Conservation (phyloP, 2,113 vertebrate genomes). For the Motacilla alba region DNA sequence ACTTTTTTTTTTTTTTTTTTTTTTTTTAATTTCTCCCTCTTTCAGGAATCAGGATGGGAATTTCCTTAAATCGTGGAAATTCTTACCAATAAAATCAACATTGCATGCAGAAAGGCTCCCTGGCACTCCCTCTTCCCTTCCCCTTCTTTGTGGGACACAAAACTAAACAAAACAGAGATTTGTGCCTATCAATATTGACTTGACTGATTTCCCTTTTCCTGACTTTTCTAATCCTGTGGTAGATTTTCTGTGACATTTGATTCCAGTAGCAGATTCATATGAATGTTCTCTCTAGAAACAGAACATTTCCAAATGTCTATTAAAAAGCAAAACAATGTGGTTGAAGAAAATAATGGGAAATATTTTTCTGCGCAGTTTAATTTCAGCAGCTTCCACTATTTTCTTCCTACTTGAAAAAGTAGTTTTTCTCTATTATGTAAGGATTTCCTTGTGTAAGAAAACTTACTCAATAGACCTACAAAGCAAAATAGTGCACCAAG, state of each 20-base stretch:
- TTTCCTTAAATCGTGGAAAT: slow-evolving; percentile 20
- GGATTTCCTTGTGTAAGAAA: not conserved
- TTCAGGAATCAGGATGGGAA: not conserved
- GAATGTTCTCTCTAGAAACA: slow-evolving; percentile 15
- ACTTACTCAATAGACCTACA: not conserved
- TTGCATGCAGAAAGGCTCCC: not conserved
- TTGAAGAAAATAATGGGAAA: slow-evolving; percentile 28
- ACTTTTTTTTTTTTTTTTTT: not conserved
- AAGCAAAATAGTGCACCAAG: not conserved
- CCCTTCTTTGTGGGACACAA: not conserved
- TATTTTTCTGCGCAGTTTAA: slow-evolving; percentile 20
- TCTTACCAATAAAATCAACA: not conserved
- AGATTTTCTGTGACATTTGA: slow-evolving; percentile 37
- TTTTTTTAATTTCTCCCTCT: not conserved
- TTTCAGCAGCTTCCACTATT: slow-evolving; percentile 4
- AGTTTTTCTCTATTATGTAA: not conserved
- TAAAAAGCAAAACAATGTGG: slow-evolving; percentile 43
- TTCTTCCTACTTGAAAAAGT: slow-evolving; percentile 11
- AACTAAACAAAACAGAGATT: slow-evolving; percentile 36
- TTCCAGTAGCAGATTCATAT: slow-evolving; percentile 26
- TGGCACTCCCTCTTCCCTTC: not conserved
- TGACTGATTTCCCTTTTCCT: slow-evolving; percentile 55
- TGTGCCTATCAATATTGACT: slow-evolving; percentile 43
- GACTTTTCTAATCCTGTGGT: slow-evolving; percentile 48
- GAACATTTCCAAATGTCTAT: slow-evolving; percentile 33